phyloP scores from a whole-genome alignment of 2,888 invertebrate genomes.

The Pollenia angustigena region DNA sequence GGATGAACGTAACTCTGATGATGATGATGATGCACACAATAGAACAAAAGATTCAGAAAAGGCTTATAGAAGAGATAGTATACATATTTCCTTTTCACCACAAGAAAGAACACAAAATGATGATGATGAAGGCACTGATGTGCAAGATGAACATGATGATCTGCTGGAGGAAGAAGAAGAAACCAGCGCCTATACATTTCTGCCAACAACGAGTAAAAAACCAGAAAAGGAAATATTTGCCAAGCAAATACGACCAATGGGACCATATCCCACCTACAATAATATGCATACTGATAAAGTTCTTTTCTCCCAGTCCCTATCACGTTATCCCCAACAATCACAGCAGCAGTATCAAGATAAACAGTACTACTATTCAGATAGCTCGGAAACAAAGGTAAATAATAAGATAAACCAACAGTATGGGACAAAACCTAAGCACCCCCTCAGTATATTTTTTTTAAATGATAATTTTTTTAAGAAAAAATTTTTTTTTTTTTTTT shows the following conservation, averaged over 20 bases:
- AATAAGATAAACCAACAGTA: no score
- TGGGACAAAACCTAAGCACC: no score
- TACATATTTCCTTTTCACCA: slow-evolving; percentile 48
- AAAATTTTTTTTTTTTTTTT: no score
- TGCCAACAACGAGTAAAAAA: slow-evolving; percentile 16
- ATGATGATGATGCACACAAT: neutral
- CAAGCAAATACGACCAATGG: slow-evolving; percentile 48
- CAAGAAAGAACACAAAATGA: slow-evolving; percentile 36
- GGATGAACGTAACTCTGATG: slow-evolving; percentile 3
- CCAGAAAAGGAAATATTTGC: slow-evolving; percentile 2
- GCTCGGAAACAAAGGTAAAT: slow-evolving; percentile 43
- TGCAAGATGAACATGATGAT: slow-evolving; percentile 59
- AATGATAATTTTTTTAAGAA: no score
- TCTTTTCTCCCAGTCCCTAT: slow-evolving; percentile 33
- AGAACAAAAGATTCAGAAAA: neutral
- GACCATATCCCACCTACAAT: slow-evolving; percentile 60
- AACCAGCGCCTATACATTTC: slow-evolving; percentile 12
- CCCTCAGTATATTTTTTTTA: no score
- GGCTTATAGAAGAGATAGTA: slow-evolving; percentile 53
- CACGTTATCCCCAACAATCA: slow-evolving; percentile 5
- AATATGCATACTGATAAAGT: slow-evolving; percentile 31
- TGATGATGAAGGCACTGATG: slow-evolving; percentile 59
- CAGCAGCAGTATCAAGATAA: slow-evolving; percentile 10
- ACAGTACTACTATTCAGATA: slow-evolving; percentile 47
- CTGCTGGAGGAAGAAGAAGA: slow-evolving; percentile 36